Evolutionary conservation across 2,888 invertebrate species (phyloP), one percentile per base, ranked within the genome.

Genomic region (Phengaris arion): DNA sequence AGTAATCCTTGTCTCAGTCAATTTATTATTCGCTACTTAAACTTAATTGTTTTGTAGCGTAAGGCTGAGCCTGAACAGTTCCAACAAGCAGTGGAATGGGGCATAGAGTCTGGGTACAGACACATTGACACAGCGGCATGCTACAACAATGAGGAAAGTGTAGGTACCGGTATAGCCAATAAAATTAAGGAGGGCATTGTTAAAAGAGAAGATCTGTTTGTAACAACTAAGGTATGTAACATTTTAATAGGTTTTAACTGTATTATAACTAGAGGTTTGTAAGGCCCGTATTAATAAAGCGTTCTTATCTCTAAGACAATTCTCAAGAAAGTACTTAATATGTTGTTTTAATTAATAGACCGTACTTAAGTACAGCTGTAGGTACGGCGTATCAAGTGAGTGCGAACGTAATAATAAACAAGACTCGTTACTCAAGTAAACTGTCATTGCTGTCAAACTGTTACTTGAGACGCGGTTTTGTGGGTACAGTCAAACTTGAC

Each of bases 121-220:
- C 94, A 94, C 79, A 94, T 95, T 73, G 94, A 95, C 79, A 94
- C 94, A 0, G 94, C 95, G 6, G 82, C 89, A 3, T 82, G 82
- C 57, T 95, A 94, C 78, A 81, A 85, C 12, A 94, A 94, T 79
- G 95, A 95, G 79, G 86, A 85, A 54, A 93, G 94, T 81, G 89
- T 94, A 0, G 94, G 94, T 0, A 84, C 87, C 77, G 94, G 84
- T 0, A 91, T 95, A 7, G 82, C 83, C 22, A 90, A 89, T 52
- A 93, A 93, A 80, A 94, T 94, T 5, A 86, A 90, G 45, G 85
- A 90, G 68, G 94, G 94, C 2, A 79, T 87, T 0, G 89, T 95
- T 0, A 91, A 85, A 10, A 86, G 94, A 74, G 89, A 93, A 7
- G 91, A 95, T 15, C 78, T 95, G 13, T 94, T 94, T 86, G 82